These are phyloP conservation scores for Drosophila aff. DNA, from an alignment of 1,140 invertebrate genomes.

Conservation along the genomic window DNA sequence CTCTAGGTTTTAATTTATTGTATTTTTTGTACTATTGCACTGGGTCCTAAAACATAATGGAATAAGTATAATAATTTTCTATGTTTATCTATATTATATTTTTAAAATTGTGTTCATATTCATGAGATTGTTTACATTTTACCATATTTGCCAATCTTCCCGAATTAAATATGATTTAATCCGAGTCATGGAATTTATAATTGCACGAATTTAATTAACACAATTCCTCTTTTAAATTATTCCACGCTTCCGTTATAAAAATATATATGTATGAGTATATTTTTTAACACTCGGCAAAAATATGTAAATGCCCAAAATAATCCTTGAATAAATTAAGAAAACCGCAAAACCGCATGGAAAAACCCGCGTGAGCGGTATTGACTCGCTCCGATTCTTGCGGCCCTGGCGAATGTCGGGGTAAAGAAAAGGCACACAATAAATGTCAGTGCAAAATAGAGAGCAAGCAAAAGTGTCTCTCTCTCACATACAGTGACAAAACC, in stretches of 20 bases:
- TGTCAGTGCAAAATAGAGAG: constrained; percentile 65
- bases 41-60: too few relatives aligned
- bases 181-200: too few relatives aligned
- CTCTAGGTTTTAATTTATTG: not conserved
- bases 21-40: too few relatives aligned
- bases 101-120: not conserved
- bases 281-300: constrained; percentile 12
- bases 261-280: not conserved
- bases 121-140: not conserved
- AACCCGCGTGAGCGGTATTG: constrained; percentile 23
- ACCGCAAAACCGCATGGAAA: constrained; percentile 21
- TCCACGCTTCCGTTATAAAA: constrained; percentile 14
- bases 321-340: constrained; percentile 7
- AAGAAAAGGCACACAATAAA: constrained; percentile 56
- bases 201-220: constrained; percentile 8
- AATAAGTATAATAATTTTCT: too few relatives aligned
- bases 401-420: constrained; percentile 64
- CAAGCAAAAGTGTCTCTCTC: constrained; percentile 14
- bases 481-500: constrained; percentile 23
- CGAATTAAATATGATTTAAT: not conserved
- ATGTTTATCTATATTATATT: too few relatives aligned
- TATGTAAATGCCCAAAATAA: not conserved
- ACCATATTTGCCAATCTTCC: not conserved
- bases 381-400: constrained; percentile 33
- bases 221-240: not conserved